These are phyloP conservation scores for Romanogobio albipinnatus DNA, from an alignment of 2,113 vertebrate genomes.

Conservation along the genomic window DNA sequence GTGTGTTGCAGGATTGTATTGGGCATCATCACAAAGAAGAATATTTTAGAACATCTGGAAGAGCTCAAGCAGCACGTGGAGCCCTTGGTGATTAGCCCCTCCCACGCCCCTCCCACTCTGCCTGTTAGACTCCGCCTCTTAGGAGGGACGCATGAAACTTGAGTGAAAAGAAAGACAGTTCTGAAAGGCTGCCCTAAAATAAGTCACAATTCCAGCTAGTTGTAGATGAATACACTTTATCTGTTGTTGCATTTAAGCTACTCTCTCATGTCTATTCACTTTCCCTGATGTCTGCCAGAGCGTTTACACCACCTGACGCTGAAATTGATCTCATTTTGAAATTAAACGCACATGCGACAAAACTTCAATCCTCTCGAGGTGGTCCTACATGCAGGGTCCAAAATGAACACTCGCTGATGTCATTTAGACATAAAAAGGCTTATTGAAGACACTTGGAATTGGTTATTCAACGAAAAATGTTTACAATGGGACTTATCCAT, in stretches of 20 bases:
- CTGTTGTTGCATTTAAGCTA: not conserved
- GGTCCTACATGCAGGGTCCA: not conserved
- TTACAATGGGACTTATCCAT: too few species aligned
- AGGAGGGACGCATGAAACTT: conserved; percentile 89
- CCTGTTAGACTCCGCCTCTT: conserved; percentile 72
- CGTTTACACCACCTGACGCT: not conserved
- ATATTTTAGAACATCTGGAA: conserved; percentile 99
- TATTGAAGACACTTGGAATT: too few species aligned
- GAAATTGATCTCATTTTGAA: not conserved
- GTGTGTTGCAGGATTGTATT: conserved; percentile 99
- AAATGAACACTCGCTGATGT: too few species aligned
- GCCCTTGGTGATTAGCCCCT: conserved; percentile 96
- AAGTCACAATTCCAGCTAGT: not conserved
- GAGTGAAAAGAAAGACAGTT: conserved; percentile 70
- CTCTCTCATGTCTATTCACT: not conserved
- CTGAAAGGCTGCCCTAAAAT: conserved; percentile 62
- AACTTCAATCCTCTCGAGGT: not conserved
- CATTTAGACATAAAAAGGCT: too few species aligned
- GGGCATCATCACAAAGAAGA: conserved; percentile 99
- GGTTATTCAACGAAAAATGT: too few species aligned
- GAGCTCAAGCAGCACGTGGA: conserved; percentile 96
- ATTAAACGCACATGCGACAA: not conserved
- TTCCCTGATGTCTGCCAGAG: not conserved
- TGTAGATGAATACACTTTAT: not conserved
- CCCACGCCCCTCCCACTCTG: conserved; percentile 84